A percentile compares a stretch with the other conserved stretches of the same genome.
Conservation (phyloP, 2,797 vertebrate genomes). For the Dendrocincla fuliginosa region DNA sequence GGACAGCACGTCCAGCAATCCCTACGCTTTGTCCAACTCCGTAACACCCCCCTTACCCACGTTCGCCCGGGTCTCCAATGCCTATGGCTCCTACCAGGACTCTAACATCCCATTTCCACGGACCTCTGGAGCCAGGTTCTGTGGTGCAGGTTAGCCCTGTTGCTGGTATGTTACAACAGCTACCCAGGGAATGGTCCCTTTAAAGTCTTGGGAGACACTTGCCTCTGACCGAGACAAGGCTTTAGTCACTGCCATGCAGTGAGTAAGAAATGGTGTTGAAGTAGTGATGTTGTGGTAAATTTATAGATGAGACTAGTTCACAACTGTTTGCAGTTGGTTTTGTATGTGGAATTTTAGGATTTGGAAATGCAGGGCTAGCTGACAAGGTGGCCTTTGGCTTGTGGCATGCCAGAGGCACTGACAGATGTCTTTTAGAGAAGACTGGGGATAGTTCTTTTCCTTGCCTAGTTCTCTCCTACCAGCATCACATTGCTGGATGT, state of each 20-base stretch:
- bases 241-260: not conserved
- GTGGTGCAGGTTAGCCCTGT: slow-evolving; percentile 84
- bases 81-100: slow-evolving; percentile 95
- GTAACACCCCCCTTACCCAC: slow-evolving; percentile 89
- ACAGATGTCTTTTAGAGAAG: not conserved
- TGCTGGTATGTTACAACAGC: not conserved
- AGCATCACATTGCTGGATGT: not conserved
- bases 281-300: not conserved
- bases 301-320: not conserved
- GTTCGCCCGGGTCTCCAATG: slow-evolving; percentile 91
- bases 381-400: not conserved
- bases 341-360: not conserved
- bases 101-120: slow-evolving; percentile 97
- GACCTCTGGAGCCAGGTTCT: slow-evolving; percentile 96
- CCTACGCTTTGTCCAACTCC: slow-evolving; percentile 87
- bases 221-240: not conserved
- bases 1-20: slow-evolving; percentile 84
- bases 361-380: not conserved
- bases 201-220: not conserved
- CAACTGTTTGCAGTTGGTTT: not conserved
- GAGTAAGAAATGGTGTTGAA: not conserved
- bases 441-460: not conserved
- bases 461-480: not conserved
- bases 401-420: not conserved
- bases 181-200: not conserved